Percentiles rank a stretch among this genome's conserved stretches.
phyloP scores from a whole-genome alignment of 2,797 vertebrate genomes.

The Sebastes vulpes region DNA sequence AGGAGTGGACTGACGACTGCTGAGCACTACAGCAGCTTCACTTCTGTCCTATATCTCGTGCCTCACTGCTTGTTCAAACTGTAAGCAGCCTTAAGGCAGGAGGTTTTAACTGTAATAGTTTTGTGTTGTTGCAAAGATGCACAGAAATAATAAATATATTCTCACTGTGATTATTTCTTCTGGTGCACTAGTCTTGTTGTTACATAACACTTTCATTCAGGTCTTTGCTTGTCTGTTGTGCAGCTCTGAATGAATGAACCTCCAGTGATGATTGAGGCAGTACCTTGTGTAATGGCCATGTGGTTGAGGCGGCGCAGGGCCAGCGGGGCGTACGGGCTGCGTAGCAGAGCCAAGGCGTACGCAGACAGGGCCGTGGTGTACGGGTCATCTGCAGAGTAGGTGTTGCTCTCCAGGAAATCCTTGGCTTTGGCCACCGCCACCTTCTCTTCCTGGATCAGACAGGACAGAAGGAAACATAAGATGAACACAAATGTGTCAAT shows the following conservation, averaged over 20 bases:
- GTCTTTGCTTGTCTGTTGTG: slow-evolving; percentile 1
- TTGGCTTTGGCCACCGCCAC: slow-evolving; percentile 89
- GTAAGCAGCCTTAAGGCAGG: background rate
- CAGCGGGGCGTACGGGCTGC: slow-evolving; percentile 85
- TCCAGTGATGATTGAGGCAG: background rate
- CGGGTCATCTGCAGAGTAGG: slow-evolving; percentile 90
- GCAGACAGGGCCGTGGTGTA: slow-evolving; percentile 91
- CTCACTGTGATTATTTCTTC: background rate
- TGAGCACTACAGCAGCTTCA: background rate
- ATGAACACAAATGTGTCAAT: background rate
- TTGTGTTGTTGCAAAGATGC: background rate
- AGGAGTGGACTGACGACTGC: slow-evolving; percentile 4
- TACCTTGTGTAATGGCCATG: slow-evolving; percentile 94
- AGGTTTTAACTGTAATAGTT: background rate
- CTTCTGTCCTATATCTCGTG: background rate
- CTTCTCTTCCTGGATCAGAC: slow-evolving; percentile 88
- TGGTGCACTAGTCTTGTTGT: background rate
- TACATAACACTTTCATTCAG: background rate
- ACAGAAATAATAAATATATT: background rate
- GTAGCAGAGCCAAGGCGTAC: slow-evolving; percentile 90
- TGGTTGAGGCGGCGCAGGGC: slow-evolving; percentile 90
- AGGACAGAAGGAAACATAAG: slow-evolving; percentile 9
- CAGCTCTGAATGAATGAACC: background rate
- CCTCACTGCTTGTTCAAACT: background rate
- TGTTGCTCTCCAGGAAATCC: slow-evolving; percentile 91